phyloP scores from a whole-genome alignment of 2,797 vertebrate species.

The Vultur gryphus region DNA sequence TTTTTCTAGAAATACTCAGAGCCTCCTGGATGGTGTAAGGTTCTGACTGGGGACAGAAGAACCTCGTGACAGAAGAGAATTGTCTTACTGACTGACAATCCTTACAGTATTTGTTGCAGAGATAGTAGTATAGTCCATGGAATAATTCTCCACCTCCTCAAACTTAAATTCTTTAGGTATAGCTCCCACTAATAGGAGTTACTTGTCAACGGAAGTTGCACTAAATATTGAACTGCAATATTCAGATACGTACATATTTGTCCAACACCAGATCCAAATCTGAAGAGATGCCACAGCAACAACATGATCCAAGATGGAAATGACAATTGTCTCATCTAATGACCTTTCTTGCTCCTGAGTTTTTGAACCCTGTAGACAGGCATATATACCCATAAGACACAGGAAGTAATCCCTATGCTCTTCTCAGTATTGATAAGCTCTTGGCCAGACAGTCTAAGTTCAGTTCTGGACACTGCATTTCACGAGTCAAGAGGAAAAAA shows the following conservation, averaged over 20 bases:
- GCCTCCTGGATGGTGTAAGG: neutral
- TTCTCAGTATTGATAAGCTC: neutral
- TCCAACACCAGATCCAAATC: neutral
- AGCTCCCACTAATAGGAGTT: neutral
- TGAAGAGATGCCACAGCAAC: neutral
- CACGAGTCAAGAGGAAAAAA: neutral
- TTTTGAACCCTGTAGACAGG: neutral
- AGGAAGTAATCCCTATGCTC: neutral
- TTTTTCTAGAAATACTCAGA: neutral
- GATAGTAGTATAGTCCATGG: accelerated
- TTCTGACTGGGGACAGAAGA: neutral
- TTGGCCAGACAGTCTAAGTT: neutral
- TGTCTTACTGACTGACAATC: neutral
- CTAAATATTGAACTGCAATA: neutral
- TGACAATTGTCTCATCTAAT: neutral
- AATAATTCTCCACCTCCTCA: neutral
- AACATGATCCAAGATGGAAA: neutral
- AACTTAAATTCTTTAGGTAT: neutral
- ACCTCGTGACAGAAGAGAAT: neutral
- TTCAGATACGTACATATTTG: neutral
- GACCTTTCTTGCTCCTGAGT: neutral
- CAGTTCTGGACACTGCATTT: neutral
- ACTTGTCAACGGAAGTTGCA: neutral
- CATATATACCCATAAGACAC: neutral
- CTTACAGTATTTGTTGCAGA: neutral